Conservation (phyloP, 1,140 invertebrate genomes). For the Drosophila sturtevanti region DNA sequence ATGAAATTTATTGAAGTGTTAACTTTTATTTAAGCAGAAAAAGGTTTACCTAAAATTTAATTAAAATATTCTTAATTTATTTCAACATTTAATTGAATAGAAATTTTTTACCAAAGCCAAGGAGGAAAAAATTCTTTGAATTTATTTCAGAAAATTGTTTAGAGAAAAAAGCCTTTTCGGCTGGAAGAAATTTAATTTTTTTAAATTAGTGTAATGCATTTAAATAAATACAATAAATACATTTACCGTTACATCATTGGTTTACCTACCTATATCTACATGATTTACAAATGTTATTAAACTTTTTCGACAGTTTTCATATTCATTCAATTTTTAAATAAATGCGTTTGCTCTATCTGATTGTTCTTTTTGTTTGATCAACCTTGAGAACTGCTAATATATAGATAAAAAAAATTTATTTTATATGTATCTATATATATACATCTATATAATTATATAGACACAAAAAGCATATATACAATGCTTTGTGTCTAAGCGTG, state of each 20-base stretch:
- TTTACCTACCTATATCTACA: too few relatives aligned
- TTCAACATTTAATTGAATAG: too few relatives aligned
- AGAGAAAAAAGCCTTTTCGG: too few relatives aligned
- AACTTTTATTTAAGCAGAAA: not conserved
- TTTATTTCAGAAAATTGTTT: too few relatives aligned
- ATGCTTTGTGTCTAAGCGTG: too few relatives aligned
- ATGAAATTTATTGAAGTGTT: slow-evolving; percentile 7
- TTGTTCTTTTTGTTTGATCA: slow-evolving; percentile 42
- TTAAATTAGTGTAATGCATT: too few relatives aligned
- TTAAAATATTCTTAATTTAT: not conserved
- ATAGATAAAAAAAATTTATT: slow-evolving; percentile 37
- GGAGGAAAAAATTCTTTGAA: slow-evolving; percentile 35
- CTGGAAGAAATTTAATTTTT: too few relatives aligned
- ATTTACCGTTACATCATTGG: too few relatives aligned
- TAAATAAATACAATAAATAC: too few relatives aligned
- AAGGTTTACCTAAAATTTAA: not conserved
- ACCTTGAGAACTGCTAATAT: slow-evolving; percentile 60
- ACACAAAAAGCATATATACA: too few relatives aligned
- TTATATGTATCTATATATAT: slow-evolving; percentile 13
- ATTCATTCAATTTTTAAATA: not conserved
- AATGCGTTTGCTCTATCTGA: not conserved
- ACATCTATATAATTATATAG: slow-evolving; percentile 8
- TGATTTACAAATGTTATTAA: too few relatives aligned
- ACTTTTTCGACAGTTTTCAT: not conserved
- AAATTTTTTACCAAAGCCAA: too few relatives aligned